Conservation (phyloP, 1,140 invertebrate species). For the Metopolophium dirhodum region DNA sequence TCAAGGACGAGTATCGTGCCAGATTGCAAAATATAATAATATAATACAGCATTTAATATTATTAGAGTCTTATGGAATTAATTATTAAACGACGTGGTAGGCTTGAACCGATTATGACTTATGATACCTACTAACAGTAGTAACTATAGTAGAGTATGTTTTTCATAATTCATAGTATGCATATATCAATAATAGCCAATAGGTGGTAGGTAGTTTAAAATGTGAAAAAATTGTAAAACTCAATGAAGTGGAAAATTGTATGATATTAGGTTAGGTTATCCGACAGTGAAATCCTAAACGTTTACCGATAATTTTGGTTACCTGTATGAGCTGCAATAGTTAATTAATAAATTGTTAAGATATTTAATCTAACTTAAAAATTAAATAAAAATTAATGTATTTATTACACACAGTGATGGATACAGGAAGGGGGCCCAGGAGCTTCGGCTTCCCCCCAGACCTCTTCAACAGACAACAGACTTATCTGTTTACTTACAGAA, state of each 20-base stretch:
- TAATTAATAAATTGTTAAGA: neutral
- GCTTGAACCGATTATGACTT: neutral
- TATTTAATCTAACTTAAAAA: neutral
- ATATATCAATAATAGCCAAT: neutral
- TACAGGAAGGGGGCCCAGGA: no score
- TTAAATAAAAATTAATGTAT: neutral
- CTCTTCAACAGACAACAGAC: no score
- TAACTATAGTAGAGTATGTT: neutral
- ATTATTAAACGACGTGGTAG: neutral
- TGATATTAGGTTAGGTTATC: neutral
- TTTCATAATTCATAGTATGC: neutral
- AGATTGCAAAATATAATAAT: conserved; percentile 19
- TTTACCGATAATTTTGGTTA: neutral
- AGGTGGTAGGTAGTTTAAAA: neutral
- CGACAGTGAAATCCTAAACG: neutral
- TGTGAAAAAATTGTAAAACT: neutral
- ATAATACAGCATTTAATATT: neutral
- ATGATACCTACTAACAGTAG: neutral
- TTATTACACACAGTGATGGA: neutral
- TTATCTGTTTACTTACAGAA: no score
- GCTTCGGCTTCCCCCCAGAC: no score
- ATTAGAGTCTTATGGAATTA: neutral
- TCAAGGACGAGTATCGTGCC: conserved; percentile 39
- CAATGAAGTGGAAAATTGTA: neutral
- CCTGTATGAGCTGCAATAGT: neutral